These are phyloP conservation scores for Orycteropus afer DNA, from an alignment of 2,113 vertebrate species.

Conservation along the genomic window DNA sequence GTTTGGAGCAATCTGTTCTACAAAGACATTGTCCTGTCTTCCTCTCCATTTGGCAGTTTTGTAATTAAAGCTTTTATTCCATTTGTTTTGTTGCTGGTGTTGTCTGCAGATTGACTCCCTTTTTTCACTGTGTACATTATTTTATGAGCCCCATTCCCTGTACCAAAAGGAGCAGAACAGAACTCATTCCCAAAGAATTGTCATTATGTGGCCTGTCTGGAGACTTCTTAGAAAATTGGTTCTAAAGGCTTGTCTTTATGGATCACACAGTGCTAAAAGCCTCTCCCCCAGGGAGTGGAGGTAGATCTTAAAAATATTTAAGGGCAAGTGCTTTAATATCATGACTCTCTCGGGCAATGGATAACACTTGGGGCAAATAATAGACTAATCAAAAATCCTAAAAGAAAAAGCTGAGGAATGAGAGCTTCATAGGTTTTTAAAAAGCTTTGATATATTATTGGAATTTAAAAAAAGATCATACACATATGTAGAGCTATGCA, in stretches of 20 bases:
- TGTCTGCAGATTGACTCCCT: no score
- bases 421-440: neutral
- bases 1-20: no score
- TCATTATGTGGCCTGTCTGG: neutral
- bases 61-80: no score
- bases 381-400: neutral
- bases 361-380: constrained; percentile 26
- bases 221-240: neutral
- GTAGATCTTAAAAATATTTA: neutral
- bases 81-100: no score
- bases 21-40: no score
- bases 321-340: constrained; percentile 32
- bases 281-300: neutral
- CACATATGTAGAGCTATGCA: neutral
- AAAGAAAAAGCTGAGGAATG: constrained; percentile 36
- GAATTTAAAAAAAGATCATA: neutral
- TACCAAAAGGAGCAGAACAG: neutral
- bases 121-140: no score
- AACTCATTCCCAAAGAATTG: neutral
- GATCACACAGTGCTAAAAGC: neutral
- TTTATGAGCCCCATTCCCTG: neutral
- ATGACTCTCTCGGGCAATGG: neutral
- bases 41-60: no score
- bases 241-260: neutral
- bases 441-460: neutral